Percentiles rank a stretch among this genome's conserved stretches.
These are phyloP conservation scores for Eulimnadia texana DNA, from an alignment of 1,140 invertebrate genomes.

Conservation along the genomic window DNA sequence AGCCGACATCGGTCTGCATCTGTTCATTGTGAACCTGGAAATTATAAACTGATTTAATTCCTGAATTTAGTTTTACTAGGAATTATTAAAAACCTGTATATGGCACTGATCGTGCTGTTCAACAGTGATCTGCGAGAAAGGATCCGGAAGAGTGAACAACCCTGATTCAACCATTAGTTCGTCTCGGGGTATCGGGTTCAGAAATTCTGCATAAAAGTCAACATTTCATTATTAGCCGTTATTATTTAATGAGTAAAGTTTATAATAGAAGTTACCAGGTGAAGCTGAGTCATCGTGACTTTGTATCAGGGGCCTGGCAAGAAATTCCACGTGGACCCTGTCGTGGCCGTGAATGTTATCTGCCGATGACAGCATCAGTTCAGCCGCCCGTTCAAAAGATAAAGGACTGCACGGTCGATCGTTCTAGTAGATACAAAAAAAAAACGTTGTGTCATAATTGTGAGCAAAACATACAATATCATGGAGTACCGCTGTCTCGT, in stretches of 20 bases:
- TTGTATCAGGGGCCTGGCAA: not conserved
- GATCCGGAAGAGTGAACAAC: conserved; percentile 18
- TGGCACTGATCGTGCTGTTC: conserved; percentile 12
- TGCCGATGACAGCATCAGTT: not conserved
- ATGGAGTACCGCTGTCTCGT: not conserved
- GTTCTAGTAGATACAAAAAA: not conserved
- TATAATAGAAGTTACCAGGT: not conserved
- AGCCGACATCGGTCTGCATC: conserved; percentile 8
- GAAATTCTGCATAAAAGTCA: conserved; percentile 32
- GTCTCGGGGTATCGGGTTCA: conserved; percentile 41
- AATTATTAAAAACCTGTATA: not conserved
- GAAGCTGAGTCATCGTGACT: conserved; percentile 1
- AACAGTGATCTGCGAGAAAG: conserved; percentile 4
- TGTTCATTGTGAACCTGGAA: not conserved
- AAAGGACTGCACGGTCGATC: conserved; percentile 2
- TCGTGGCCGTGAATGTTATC: not conserved
- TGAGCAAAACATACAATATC: not conserved
- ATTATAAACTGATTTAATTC: not conserved
- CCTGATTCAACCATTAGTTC: conserved; percentile 42
- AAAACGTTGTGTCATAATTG: no score
- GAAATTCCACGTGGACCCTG: conserved; percentile 9
- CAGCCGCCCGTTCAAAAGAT: conserved; percentile 5
- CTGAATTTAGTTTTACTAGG: not conserved
- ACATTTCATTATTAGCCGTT: not conserved
- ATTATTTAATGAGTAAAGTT: not conserved